Evolutionary conservation across 2,888 invertebrate species (phyloP), one percentile per base, ranked within the genome.

Genomic region (Abscondita cerata): DNA sequence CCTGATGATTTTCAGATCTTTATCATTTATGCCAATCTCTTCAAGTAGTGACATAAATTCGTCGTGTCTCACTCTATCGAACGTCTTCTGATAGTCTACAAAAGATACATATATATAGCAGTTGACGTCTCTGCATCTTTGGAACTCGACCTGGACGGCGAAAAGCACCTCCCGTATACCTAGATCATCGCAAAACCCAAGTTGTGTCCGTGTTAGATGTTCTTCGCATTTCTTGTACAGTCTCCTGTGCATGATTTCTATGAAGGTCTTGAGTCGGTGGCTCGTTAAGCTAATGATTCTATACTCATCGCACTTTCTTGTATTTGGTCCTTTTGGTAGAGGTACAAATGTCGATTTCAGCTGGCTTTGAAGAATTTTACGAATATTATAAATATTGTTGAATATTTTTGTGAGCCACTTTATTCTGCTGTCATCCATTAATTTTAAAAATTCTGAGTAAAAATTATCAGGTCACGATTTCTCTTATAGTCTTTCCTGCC

Each of bases 271-370:
- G 5, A 40, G 40, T 40, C 6, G 11, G 13, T 40, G 40, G 13
- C 40, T 40, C n/a, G 12, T 40, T 4, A 40, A n/a, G 40, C n/a
- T 12, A 11, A 40, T 40, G n/a, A 12, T 40, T 40, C 40, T n/a
- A 13, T 8, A 40, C 12, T 8, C 40, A 8, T n/a, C 13, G n/a
- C n/a, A n/a, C n/a, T n/a, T n/a, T n/a, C n/a, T n/a, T n/a, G n/a
- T n/a, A n/a, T n/a, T n/a, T n/a, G 4, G 6, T 40, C 5, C 5
- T 40, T 40, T 40, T 40, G 40, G 40, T 9, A 40, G n/a, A 12
- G 40, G 6, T n/a, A 40, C 40, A 40, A 40, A 40, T 13, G 40
- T 40, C 12, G 40, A 40, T 40, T 40, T 40, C 40, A 40, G 12
- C 40, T 12, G 12, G 11, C 13, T 13, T 40, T 40, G 40, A 12